Conservation (phyloP, 2,113 vertebrate species). For the Felis catus region F.catus_Fca126_mat1.0 CM031423.1:92599501-92600000, state of each 20-base stretch:
- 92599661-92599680: neutral
- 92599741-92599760: accelerated
- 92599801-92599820: accelerated
- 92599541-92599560: neutral
- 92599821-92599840: neutral
- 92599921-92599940: neutral
- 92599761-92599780: accelerated
- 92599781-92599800: accelerated
- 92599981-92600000: too few species aligned
- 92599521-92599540: too few species aligned
- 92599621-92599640: too few species aligned
- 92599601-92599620: neutral
- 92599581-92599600: neutral
- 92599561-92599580: neutral
- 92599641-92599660: neutral
- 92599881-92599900: neutral
- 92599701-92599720: neutral
- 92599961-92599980: accelerated
- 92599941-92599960: accelerated
- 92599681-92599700: neutral
- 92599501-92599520: accelerated
- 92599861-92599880: too few species aligned
- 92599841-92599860: neutral
- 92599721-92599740: too few species aligned
- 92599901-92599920: too few species aligned